Conservation (phyloP, 2,888 invertebrate species). For the Philereme transversata region DNA sequence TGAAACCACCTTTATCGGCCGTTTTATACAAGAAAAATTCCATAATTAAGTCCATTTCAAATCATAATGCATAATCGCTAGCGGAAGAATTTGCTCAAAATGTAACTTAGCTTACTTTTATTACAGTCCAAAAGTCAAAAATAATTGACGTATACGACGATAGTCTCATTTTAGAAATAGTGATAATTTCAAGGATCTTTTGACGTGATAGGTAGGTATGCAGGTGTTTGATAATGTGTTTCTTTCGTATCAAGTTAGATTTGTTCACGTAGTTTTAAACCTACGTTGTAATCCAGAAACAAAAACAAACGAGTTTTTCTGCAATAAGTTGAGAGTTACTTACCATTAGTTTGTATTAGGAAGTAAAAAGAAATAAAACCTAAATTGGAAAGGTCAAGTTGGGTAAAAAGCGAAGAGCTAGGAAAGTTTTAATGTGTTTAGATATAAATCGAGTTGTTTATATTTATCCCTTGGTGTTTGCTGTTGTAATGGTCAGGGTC, state of each 20-base stretch:
- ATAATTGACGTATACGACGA: too few species aligned
- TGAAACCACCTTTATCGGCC: constrained; percentile 29
- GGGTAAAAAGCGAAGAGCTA: constrained; percentile 42
- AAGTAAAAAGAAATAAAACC: constrained; percentile 46
- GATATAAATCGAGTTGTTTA: constrained; percentile 74
- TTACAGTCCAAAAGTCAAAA: too few species aligned
- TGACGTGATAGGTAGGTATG: too few species aligned
- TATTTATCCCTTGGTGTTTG: constrained; percentile 55
- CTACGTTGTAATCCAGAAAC: constrained; percentile 24
- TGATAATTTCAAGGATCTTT: too few species aligned
- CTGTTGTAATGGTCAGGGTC: constrained; percentile 34
- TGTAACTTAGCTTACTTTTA: too few species aligned
- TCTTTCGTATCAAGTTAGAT: too few species aligned
- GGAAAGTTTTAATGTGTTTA: constrained; percentile 72
- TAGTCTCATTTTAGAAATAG: too few species aligned
- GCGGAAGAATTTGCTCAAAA: too few species aligned
- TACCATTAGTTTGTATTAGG: constrained; percentile 33
- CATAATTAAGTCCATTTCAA: constrained; percentile 28
- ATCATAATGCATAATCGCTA: not conserved
- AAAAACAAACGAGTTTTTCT: constrained; percentile 29
- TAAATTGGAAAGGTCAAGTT: constrained; percentile 54
- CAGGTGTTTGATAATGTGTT: too few species aligned
- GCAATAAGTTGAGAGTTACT: constrained; percentile 38
- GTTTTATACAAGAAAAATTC: constrained; percentile 31
- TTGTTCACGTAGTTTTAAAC: not conserved